Conservation (phyloP, 2,888 invertebrate species). For the Sepiola atlantica region DNA sequence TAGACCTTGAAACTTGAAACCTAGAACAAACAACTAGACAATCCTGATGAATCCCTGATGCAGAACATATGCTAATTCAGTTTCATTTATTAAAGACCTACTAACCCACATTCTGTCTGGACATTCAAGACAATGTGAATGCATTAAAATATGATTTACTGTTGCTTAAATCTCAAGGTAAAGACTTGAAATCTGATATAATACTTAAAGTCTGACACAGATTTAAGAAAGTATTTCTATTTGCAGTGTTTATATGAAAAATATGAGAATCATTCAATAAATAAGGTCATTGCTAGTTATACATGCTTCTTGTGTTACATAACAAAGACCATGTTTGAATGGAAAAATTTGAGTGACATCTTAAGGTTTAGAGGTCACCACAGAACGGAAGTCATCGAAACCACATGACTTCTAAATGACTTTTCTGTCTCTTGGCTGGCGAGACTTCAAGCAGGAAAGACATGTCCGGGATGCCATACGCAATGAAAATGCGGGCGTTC, state of each 20-base stretch:
- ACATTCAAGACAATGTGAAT: background rate
- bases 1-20: background rate
- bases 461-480: too few species aligned
- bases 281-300: too few species aligned
- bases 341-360: too few species aligned
- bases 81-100: background rate
- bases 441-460: too few species aligned
- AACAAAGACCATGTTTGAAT: too few species aligned
- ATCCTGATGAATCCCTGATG: background rate
- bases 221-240: background rate
- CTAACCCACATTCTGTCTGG: background rate
- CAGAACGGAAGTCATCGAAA: too few species aligned
- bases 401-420: too few species aligned
- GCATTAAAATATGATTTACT: background rate
- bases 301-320: too few species aligned
- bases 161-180: background rate
- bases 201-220: background rate
- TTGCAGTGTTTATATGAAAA: background rate
- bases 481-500: too few species aligned
- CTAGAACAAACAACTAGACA: background rate
- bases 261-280: background rate
- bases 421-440: too few species aligned
- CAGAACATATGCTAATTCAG: background rate
- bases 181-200: background rate
- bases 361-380: too few species aligned